Conservation (phyloP, 2,797 vertebrate genomes). For the Muscicapa comitata region DNA sequence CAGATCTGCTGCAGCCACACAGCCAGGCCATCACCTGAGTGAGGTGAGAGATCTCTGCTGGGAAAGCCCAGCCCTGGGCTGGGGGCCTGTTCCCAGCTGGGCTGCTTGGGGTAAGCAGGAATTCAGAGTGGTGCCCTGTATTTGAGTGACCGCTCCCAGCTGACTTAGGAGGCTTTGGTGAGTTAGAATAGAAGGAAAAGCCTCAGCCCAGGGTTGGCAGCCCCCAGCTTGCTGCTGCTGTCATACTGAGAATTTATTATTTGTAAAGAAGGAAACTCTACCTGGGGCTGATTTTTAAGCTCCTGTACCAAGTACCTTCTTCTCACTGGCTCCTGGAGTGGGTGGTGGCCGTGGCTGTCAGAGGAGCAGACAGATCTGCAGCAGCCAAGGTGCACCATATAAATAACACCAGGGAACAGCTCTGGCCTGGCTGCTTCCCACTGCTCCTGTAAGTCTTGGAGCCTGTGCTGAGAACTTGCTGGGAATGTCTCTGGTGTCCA, state of each 20-base stretch:
- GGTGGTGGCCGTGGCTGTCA: rapidly evolving
- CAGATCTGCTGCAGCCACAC: neutral
- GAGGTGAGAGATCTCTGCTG: no score
- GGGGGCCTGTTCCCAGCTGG: neutral
- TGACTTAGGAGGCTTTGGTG: neutral
- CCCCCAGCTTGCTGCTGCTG: neutral
- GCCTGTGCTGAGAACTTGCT: rapidly evolving
- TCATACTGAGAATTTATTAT: neutral
- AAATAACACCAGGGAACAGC: neutral
- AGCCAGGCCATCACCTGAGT: rapidly evolving
- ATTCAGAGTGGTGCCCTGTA: rapidly evolving
- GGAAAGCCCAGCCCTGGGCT: neutral
- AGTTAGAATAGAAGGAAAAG: neutral
- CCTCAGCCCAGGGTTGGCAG: neutral
- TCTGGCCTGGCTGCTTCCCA: neutral
- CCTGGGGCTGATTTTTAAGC: neutral
- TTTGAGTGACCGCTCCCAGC: neutral
- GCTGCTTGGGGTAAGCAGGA: neutral
- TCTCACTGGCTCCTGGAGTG: rapidly evolving
- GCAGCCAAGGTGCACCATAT: rapidly evolving
- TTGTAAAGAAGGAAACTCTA: neutral
- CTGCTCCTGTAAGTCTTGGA: rapidly evolving
- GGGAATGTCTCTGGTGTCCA: neutral
- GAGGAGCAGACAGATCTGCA: neutral
- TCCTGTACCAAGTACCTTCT: rapidly evolving